These are phyloP conservation scores for Tipula lateralis DNA, from an alignment of 2,888 invertebrate species.

Conservation along the genomic window DNA sequence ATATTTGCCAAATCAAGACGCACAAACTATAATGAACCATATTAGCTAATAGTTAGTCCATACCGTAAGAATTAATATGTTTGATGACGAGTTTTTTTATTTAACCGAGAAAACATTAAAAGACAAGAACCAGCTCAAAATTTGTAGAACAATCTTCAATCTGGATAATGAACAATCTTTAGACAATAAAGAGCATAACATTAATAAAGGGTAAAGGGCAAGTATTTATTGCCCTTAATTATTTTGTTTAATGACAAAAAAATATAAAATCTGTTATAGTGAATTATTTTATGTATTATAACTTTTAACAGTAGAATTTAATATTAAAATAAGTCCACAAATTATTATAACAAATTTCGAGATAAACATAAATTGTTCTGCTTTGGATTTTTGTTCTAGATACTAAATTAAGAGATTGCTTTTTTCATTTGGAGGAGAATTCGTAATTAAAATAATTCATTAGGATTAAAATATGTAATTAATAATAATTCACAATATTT, in stretches of 20 bases:
- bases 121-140: not conserved
- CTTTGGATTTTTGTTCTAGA: not conserved
- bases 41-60: not conserved
- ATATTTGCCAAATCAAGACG: not conserved
- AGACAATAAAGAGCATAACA: not conserved
- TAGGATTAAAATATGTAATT: no score
- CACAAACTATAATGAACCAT: not conserved
- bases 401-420: no score
- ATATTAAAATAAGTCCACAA: no score
- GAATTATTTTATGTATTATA: not conserved
- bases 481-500: not conserved
- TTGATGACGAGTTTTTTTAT: not conserved
- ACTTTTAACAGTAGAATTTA: not conserved
- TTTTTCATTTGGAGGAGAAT: no score
- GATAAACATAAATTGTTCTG: not conserved
- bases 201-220: no score
- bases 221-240: not conserved
- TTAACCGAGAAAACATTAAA: not conserved
- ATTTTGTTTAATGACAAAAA: not conserved
- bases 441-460: no score
- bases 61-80: not conserved
- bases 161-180: not conserved
- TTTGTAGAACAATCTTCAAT: not conserved
- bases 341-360: not conserved
- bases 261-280: not conserved